These are phyloP conservation scores for Narcine bancroftii DNA, from an alignment of 2,113 vertebrate species.

Conservation along the genomic window DNA sequence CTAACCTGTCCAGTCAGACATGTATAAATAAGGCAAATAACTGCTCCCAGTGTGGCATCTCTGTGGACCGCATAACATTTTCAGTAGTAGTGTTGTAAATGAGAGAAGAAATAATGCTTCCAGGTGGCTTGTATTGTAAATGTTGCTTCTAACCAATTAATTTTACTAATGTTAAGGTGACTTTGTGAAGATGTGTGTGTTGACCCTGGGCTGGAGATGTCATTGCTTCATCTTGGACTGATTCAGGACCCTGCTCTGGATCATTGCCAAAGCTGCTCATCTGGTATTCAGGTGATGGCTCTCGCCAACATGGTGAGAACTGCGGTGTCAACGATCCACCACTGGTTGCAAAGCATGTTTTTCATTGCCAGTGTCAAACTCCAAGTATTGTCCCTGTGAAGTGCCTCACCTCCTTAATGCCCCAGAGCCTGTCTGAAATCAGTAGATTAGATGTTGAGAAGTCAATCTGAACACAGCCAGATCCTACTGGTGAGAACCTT, in stretches of 20 bases:
- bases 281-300: neutral
- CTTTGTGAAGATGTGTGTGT: neutral
- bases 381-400: neutral
- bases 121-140: neutral
- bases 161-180: neutral
- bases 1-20: neutral
- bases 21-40: too few relatives aligned
- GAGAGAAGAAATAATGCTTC: neutral
- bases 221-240: neutral
- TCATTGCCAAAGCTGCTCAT: neutral
- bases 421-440: neutral
- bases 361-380: neutral
- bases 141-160: neutral
- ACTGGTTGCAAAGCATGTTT: neutral
- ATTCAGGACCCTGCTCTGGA: neutral
- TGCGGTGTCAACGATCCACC: neutral
- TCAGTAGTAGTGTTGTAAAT: neutral
- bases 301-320: neutral
- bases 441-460: neutral
- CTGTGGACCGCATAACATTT: neutral
- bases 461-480: neutral
- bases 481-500: neutral
- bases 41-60: neutral
- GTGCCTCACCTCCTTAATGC: neutral
- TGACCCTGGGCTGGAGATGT: neutral